These are phyloP conservation scores for Dendrophyllia cribrosa DNA, from an alignment of 64 coral and sea anemone species.

Conservation along the genomic window DNA sequence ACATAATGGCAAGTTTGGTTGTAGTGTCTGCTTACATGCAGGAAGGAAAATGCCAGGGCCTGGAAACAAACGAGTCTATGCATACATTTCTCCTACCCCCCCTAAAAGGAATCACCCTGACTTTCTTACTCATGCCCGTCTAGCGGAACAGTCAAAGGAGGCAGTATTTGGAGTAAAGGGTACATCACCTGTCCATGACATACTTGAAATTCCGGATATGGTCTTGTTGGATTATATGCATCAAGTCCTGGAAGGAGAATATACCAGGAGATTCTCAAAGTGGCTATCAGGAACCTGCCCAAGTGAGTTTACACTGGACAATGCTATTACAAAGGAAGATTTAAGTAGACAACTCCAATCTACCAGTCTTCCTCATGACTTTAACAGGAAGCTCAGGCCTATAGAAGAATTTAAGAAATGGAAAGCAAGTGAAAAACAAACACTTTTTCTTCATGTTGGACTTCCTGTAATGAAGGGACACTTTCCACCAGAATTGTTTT, in stretches of 20 bases:
- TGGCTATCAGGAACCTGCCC: conserved; percentile 55
- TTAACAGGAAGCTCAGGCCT: conserved; percentile 67
- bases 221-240: conserved; percentile 83
- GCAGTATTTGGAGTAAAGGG: conserved; percentile 53
- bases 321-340: background rate
- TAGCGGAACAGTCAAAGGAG: conserved; percentile 40
- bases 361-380: conserved; percentile 75
- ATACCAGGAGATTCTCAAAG: conserved; percentile 78
- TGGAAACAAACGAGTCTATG: too few relatives aligned
- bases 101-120: conserved; percentile 51
- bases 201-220: conserved; percentile 77
- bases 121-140: conserved; percentile 52
- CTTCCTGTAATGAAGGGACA: background rate
- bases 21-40: conserved; percentile 65
- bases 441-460: conserved; percentile 75
- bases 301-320: too few relatives aligned
- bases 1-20: conserved; percentile 67
- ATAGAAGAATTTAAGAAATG: conserved; percentile 73
- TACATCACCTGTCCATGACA: conserved; percentile 47
- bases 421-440: conserved; percentile 84
- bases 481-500: conserved; percentile 72
- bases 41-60: background rate
- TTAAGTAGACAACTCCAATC: conserved; percentile 27
- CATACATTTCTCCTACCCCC: conserved; percentile 23
- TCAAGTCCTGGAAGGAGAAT: conserved; percentile 87